Conservation (phyloP, 1,140 invertebrate species). For the Drosophila dunni region DNA sequence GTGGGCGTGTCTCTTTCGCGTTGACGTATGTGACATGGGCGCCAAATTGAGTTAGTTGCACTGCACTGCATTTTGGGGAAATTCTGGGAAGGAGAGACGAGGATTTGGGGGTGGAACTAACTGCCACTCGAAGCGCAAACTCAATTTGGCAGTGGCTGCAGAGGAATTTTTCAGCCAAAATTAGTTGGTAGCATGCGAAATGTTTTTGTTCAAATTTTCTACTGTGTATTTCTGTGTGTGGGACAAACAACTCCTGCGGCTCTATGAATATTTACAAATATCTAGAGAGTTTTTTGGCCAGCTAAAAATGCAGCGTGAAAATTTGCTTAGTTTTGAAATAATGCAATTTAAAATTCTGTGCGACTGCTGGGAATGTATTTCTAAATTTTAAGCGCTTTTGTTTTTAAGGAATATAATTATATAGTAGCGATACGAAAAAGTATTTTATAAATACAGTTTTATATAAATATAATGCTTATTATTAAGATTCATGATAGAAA, state of each 20-base stretch:
- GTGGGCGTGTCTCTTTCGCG: constrained; percentile 68
- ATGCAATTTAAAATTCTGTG: constrained; percentile 6
- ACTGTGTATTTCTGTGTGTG: not conserved
- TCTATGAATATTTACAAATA: constrained; percentile 50
- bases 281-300: constrained; percentile 11
- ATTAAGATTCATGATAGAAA: too few species aligned
- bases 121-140: constrained; percentile 46
- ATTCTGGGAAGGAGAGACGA: not conserved
- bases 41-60: constrained; percentile 75
- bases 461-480: too few species aligned
- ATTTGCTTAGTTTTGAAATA: not conserved
- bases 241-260: constrained; percentile 5
- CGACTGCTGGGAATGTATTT: not conserved
- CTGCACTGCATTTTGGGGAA: constrained; percentile 41
- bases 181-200: constrained; percentile 67
- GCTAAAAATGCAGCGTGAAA: constrained; percentile 19
- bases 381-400: too few species aligned
- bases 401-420: too few species aligned
- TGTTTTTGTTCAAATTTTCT: constrained; percentile 45
- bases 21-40: constrained; percentile 82
- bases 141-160: constrained; percentile 63
- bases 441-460: too few species aligned
- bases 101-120: not conserved
- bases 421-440: too few species aligned
- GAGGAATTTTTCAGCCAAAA: constrained; percentile 63